Conservation (phyloP, 2,113 vertebrate species). For the Thunnus thynnus region DNA sequence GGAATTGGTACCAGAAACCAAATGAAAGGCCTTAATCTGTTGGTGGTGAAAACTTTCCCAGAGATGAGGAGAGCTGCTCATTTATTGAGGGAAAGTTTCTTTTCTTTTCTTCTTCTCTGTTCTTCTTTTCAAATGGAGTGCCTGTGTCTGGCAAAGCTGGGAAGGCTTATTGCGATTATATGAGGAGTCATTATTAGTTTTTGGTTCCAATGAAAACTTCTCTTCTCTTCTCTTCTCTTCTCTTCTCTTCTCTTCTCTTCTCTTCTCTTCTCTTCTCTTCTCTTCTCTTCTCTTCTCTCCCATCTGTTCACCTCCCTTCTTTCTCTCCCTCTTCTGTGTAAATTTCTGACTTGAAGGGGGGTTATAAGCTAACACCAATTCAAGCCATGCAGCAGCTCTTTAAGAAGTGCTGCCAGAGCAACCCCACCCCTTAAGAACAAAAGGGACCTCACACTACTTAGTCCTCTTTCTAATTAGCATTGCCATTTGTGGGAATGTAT, state of each 20-base stretch:
- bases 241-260: not conserved
- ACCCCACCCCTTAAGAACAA: conserved; percentile 51
- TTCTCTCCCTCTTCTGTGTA: conserved; percentile 35
- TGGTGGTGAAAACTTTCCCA: conserved; percentile 63
- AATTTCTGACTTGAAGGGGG: conserved; percentile 56
- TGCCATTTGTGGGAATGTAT: conserved; percentile 62
- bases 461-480: conserved; percentile 60
- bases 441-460: conserved; percentile 58
- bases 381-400: conserved; percentile 42
- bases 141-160: conserved; percentile 46
- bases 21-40: conserved; percentile 60
- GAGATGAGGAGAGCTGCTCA: conserved; percentile 42
- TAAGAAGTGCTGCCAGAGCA: conserved; percentile 72
- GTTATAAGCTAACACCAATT: conserved; percentile 72
- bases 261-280: not conserved
- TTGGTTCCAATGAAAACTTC: conserved; percentile 40
- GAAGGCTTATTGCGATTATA: conserved; percentile 51
- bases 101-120: conserved; percentile 34
- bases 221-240: not conserved
- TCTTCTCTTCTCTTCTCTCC: too few relatives aligned
- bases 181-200: conserved; percentile 71
- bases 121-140: conserved; percentile 34
- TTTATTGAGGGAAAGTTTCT: conserved; percentile 54
- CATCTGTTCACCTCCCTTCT: conserved; percentile 27
- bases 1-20: conserved; percentile 64